Percentiles rank a stretch among this genome's conserved stretches.
Evolutionary conservation across 1,140 invertebrate species (phyloP).

Genomic region (Bathynomus jamesi): DNA sequence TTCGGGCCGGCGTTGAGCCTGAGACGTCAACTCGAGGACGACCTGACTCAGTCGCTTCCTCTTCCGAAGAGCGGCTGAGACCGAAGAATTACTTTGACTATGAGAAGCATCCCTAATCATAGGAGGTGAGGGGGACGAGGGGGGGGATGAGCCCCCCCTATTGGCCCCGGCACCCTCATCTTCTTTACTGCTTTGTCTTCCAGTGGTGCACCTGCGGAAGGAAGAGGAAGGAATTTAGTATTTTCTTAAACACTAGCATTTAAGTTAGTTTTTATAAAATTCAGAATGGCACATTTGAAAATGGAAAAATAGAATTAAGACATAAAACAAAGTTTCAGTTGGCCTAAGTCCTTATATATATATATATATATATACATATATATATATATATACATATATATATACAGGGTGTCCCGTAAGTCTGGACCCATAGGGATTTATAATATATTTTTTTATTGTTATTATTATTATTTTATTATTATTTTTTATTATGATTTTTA

Average conservation of each 20-base stretch:
- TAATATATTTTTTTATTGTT: too few species aligned
- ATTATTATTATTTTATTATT: too few species aligned
- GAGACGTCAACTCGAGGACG: constrained; percentile 57
- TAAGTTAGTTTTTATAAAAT: too few species aligned
- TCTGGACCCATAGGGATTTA: too few species aligned
- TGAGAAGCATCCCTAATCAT: background rate
- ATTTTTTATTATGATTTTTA: too few species aligned
- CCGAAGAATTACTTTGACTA: background rate
- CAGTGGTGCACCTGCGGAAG: background rate
- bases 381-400: background rate
- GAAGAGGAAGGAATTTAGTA: background rate
- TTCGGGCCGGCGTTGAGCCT: constrained; percentile 39
- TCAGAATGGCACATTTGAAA: too few species aligned
- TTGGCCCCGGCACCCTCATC: background rate
- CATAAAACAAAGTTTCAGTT: background rate
- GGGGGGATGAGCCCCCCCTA: background rate
- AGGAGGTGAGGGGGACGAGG: background rate
- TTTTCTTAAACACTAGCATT: too few species aligned
- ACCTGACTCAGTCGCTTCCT: constrained; percentile 66
- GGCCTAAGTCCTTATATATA: too few species aligned
- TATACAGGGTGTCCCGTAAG: too few species aligned
- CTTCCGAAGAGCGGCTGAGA: constrained; percentile 43
- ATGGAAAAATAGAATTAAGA: too few species aligned
- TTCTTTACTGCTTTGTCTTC: background rate
- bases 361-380: background rate